phyloP scores from a whole-genome alignment of 2,113 vertebrate species.

The Psittacara wagleri region DNA sequence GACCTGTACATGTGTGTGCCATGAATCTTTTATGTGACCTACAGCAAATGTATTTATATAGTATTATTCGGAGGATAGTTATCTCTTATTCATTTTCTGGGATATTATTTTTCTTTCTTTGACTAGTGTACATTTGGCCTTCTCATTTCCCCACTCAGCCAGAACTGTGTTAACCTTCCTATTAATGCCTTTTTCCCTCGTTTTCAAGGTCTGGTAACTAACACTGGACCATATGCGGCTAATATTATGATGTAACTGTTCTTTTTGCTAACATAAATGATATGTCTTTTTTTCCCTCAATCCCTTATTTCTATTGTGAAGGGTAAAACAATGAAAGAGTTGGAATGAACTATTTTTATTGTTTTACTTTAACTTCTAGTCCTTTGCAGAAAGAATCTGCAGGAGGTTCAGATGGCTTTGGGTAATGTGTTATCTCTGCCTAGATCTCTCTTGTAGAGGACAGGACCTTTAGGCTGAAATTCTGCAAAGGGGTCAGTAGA shows the following conservation, averaged over 20 bases:
- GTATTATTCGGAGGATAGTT: slow-evolving; percentile 77
- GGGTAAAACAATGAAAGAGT: neutral
- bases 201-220: slow-evolving; percentile 80
- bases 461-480: neutral
- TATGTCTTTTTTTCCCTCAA: neutral
- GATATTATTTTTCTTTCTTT: slow-evolving; percentile 76
- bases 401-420: neutral
- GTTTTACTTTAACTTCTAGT: neutral
- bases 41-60: slow-evolving; percentile 84
- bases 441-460: neutral
- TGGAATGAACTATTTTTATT: neutral
- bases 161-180: slow-evolving; percentile 73
- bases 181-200: slow-evolving; percentile 62
- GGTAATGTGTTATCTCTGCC: neutral
- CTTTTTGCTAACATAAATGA: neutral
- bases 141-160: slow-evolving; percentile 79
- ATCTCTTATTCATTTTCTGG: slow-evolving; percentile 76
- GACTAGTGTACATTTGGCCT: slow-evolving; percentile 69
- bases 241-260: slow-evolving; percentile 23
- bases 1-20: slow-evolving; percentile 76
- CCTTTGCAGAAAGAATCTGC: neutral
- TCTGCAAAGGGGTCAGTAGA: neutral
- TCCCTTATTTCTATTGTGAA: neutral
- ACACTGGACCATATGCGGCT: slow-evolving; percentile 62
- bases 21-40: slow-evolving; percentile 83